Evolutionary conservation across 2,113 vertebrate genomes (phyloP).

Genomic region (Aegypius monachus): DNA sequence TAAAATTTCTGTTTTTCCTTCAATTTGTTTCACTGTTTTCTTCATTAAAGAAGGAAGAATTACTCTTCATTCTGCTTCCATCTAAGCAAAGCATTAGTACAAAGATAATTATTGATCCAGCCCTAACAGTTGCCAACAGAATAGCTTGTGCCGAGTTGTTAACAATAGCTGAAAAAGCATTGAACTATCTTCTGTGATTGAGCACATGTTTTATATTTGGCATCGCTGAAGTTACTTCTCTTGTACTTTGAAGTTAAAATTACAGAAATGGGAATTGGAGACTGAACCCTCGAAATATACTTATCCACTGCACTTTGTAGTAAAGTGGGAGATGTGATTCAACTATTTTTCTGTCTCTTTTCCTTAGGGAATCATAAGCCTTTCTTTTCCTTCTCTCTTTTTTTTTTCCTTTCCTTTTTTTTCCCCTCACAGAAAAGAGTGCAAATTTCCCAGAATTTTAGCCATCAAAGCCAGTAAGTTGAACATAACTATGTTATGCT

Average conservation of each 20-base stretch:
- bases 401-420: too few species aligned
- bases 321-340: not conserved
- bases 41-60: not conserved
- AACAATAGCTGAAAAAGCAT: not conserved
- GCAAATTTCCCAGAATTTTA: not conserved
- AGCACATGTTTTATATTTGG: not conserved
- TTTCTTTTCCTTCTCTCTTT: not conserved
- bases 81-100: not conserved
- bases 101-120: slow-evolving; percentile 9
- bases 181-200: not conserved
- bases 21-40: not conserved
- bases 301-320: not conserved
- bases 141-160: not conserved
- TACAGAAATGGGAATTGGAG: not conserved
- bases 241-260: not conserved
- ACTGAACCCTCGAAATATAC: not conserved
- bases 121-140: not conserved
- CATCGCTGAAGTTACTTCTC: not conserved
- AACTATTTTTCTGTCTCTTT: not conserved
- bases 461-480: not conserved
- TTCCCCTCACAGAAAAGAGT: not conserved
- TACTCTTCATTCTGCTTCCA: not conserved
- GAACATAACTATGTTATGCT: not conserved
- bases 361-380: not conserved
- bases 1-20: not conserved